phyloP scores from a whole-genome alignment of 1,140 invertebrate genomes.

The Monochamus saltuarius region DNA sequence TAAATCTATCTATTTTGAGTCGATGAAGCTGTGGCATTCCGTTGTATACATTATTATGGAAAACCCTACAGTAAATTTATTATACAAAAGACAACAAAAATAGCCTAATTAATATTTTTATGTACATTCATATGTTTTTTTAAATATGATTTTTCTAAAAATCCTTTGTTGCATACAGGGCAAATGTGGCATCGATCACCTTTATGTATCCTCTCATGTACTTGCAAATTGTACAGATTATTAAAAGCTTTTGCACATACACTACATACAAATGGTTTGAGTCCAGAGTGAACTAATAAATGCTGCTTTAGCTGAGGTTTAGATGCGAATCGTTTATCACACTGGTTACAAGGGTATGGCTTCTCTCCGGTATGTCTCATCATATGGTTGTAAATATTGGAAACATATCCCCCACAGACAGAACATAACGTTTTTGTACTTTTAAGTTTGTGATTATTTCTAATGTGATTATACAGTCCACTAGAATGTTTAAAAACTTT shows the following conservation, averaged over 20 bases:
- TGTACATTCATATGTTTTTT: conserved; percentile 38
- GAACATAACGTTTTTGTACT: conserved; percentile 31
- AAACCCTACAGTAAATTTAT: no score
- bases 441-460: conserved; percentile 28
- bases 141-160: conserved; percentile 37
- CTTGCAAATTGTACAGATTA: conserved; percentile 38
- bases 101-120: not conserved
- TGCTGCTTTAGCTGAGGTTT: conserved; percentile 37
- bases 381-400: conserved; percentile 59
- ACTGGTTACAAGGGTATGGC: conserved; percentile 65
- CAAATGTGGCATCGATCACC: conserved; percentile 36
- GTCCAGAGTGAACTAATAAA: conserved; percentile 61
- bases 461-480: conserved; percentile 30
- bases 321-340: conserved; percentile 65
- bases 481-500: conserved; percentile 29
- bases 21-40: no score
- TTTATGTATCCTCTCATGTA: conserved; percentile 37
- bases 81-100: no score
- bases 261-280: conserved; percentile 66
- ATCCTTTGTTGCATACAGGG: conserved; percentile 32
- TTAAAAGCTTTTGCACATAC: conserved; percentile 60
- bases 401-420: conserved; percentile 31
- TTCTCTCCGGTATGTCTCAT: conserved; percentile 64
- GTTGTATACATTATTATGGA: no score
- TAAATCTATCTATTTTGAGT: no score